Evolutionary conservation across 1,140 invertebrate genomes (phyloP), one percentile per base, ranked within the genome.

Genomic region (Stenopsyche tienmushanensis): DNA sequence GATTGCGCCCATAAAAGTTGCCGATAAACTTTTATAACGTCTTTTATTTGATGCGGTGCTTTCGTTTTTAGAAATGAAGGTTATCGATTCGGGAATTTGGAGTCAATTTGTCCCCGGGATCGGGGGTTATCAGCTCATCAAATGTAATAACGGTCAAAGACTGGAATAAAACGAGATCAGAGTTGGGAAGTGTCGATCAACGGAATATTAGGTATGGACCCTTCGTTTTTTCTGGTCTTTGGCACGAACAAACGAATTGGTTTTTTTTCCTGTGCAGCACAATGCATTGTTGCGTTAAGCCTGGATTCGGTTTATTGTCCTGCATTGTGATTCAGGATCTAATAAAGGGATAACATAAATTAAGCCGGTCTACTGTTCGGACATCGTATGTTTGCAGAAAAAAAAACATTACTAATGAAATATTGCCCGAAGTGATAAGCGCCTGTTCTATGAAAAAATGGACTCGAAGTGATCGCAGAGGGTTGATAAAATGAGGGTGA

Each of bases 291-390:
- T 29, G 18, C 20, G 24, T 23, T 53, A 53, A 53, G 20, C 50
- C 50, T 24, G 15, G 9, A 21, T 23, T 26, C 50, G 50, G 50
- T 53, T 26, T 53, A 53, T 53, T 21, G 50, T 53, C 21, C 15
- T 23, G 50, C 50, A 53, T 53, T 53, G 50, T 53, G 50, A 53
- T 53, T 53, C 50, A n/a, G 2, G 50, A 53, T 53, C 50, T 53
- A 53, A 53, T 53, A 53, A 53, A 53, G 50, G 50, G 50, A 53
- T 53, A 18, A 21, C 50, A 53, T 53, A 53, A 53, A 53, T 53
- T 53, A 53, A 23, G 50, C n/a, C n/a, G n/a, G n/a, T n/a, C n/a
- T n/a, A n/a, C n/a, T n/a, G n/a, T n/a, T 5, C 5, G 29, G 29
- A 34, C 5, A 34, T 5, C 29, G 29, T 34, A 13, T 34, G 29